These are phyloP conservation scores for Adelges cooleyi DNA, from an alignment of 1,140 invertebrate genomes.

Conservation along the genomic window DNA sequence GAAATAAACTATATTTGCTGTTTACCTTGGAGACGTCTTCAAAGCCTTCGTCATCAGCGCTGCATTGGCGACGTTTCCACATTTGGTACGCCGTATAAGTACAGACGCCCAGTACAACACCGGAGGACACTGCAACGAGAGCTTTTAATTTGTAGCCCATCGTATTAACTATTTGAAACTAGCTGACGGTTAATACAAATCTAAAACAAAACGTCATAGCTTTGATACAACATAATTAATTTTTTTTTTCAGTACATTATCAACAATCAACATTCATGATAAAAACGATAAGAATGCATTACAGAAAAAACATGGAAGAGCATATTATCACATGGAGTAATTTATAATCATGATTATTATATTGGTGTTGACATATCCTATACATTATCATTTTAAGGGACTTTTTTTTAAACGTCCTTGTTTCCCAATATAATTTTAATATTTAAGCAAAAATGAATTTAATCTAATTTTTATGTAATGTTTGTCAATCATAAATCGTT, in stretches of 20 bases:
- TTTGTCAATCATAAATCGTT: too few relatives aligned
- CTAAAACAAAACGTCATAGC: constrained; percentile 13
- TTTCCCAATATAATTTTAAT: too few relatives aligned
- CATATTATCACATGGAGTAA: too few relatives aligned
- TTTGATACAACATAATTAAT: background rate
- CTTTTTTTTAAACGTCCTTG: too few relatives aligned
- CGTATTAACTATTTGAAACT: background rate
- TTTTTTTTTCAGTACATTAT: background rate
- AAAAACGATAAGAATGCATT: constrained; percentile 3
- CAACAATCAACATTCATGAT: background rate
- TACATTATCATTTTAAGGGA: too few relatives aligned
- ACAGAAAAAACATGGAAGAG: background rate
- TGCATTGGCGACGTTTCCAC: constrained; percentile 39
- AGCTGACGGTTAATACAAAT: background rate
- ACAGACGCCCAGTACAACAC: constrained; percentile 35
- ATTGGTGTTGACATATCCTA: too few relatives aligned
- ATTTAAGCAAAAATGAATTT: too few relatives aligned
- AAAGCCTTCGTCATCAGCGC: constrained; percentile 41
- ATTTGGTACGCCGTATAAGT: constrained; percentile 40
- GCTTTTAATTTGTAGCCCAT: constrained; percentile 28
- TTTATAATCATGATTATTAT: too few relatives aligned
- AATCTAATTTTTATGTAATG: too few relatives aligned
- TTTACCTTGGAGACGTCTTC: constrained; percentile 41
- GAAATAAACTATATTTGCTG: background rate
- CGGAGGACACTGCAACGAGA: constrained; percentile 23